phyloP scores from a whole-genome alignment of 2,888 invertebrate species.

The Ecliptopera silaceata region DNA sequence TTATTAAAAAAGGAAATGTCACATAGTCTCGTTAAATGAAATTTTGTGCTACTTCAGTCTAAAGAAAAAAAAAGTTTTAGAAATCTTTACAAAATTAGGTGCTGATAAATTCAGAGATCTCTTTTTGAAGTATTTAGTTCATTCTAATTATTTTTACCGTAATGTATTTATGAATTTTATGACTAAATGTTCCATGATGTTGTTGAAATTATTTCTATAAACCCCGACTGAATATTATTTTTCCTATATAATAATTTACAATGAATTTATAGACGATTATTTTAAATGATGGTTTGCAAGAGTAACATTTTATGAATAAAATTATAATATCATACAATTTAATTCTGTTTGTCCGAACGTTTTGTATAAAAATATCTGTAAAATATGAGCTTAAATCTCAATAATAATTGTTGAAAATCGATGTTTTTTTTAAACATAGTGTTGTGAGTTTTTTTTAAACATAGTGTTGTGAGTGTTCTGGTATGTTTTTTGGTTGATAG shows the following conservation, averaged over 20 bases:
- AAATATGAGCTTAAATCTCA: conserved; percentile 10
- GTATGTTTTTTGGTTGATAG: background rate
- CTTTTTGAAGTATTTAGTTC: conserved; percentile 24
- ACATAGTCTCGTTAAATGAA: conserved; percentile 5
- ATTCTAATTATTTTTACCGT: conserved; percentile 13
- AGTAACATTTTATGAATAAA: background rate
- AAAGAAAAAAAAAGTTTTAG: conserved; percentile 18
- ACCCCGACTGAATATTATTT: conserved; percentile 15
- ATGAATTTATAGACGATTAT: conserved; percentile 2
- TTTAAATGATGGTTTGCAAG: background rate
- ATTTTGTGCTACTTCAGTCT: conserved; percentile 6
- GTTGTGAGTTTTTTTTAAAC: background rate
- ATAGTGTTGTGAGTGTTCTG: background rate
- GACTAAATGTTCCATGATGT: conserved; percentile 9
- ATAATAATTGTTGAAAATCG: conserved; percentile 2
- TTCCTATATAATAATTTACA: conserved; percentile 10
- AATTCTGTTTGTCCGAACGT: background rate
- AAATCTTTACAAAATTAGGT: conserved; percentile 29
- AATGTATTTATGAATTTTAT: conserved; percentile 8
- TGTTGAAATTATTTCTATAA: conserved; percentile 7
- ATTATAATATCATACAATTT: too few species aligned
- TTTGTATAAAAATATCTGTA: background rate
- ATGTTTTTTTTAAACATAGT: background rate
- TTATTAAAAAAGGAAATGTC: background rate
- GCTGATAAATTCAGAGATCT: conserved; percentile 21